Percentiles rank a stretch among this genome's conserved stretches.
Conservation (phyloP, 2,113 vertebrate genomes). For the Nycticorax nycticorax region DNA sequence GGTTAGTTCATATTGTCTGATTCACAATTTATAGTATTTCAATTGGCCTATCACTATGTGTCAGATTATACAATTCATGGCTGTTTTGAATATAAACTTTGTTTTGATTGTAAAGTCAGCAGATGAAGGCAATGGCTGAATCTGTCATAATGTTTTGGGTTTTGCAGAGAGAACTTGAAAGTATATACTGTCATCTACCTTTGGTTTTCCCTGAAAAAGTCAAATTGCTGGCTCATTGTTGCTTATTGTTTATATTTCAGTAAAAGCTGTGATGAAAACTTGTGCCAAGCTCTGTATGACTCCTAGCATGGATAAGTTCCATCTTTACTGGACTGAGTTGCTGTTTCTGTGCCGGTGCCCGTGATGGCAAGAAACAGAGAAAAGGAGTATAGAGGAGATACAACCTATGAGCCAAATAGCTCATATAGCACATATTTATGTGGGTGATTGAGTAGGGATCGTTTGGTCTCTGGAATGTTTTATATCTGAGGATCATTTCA, state of each 20-base stretch:
- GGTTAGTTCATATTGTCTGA: slow-evolving; percentile 67
- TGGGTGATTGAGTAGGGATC: background rate
- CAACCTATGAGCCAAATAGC: background rate
- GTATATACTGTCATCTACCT: background rate
- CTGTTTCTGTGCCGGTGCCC: background rate
- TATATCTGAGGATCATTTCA: background rate
- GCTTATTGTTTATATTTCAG: background rate
- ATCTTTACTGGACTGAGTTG: background rate
- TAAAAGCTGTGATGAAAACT: background rate
- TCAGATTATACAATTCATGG: background rate
- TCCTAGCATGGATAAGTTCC: background rate
- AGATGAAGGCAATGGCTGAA: background rate
- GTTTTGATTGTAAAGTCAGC: background rate
- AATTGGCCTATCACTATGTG: background rate
- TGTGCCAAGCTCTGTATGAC: background rate
- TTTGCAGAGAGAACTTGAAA: background rate
- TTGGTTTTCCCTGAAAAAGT: background rate
- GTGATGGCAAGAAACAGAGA: background rate
- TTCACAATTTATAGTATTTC: background rate
- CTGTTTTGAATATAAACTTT: background rate
- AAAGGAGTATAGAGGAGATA: background rate
- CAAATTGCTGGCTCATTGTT: background rate
- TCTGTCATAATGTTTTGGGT: background rate
- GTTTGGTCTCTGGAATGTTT: background rate
- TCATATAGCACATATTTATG: background rate